Evolutionary conservation across 2,888 invertebrate genomes (phyloP).

Genomic region (Stenichneumon culpator): DNA sequence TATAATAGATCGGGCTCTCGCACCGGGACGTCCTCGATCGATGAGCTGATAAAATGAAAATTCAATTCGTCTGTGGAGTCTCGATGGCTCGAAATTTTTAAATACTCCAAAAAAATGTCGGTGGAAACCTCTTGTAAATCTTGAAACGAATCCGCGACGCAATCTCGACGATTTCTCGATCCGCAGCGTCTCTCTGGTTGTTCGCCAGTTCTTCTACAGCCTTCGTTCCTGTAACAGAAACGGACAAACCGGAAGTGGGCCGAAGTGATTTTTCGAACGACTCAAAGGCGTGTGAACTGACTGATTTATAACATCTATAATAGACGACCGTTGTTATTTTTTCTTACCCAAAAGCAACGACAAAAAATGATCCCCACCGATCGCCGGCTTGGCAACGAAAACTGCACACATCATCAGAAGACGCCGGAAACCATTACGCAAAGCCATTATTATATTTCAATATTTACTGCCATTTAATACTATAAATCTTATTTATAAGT

Average conservation of each 20-base stretch:
- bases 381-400: neutral
- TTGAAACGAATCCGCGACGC: slow-evolving; percentile 31
- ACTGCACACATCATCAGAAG: slow-evolving; percentile 9
- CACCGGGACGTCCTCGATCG: slow-evolving; percentile 53
- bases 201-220: neutral
- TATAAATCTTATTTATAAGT: neutral
- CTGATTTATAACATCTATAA: too few relatives aligned
- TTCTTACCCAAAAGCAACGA: slow-evolving; percentile 27
- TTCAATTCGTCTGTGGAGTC: neutral
- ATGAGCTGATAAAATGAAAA: slow-evolving; percentile 22
- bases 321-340: too few relatives aligned
- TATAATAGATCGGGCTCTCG: slow-evolving; percentile 60
- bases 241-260: neutral
- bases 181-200: neutral
- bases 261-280: neutral
- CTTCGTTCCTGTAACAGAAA: neutral
- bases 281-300: too few relatives aligned
- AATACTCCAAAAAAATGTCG: too few relatives aligned
- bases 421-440: neutral
- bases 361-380: neutral
- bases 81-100: neutral
- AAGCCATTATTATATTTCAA: neutral
- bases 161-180: slow-evolving; percentile 1
- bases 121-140: slow-evolving; percentile 57
- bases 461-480: neutral